Percentiles rank a stretch among this genome's conserved stretches.
Evolutionary conservation across 37 sponge, comb jelly and placozoan species (phyloP).

Genomic region (Agelas oroides): DNA sequence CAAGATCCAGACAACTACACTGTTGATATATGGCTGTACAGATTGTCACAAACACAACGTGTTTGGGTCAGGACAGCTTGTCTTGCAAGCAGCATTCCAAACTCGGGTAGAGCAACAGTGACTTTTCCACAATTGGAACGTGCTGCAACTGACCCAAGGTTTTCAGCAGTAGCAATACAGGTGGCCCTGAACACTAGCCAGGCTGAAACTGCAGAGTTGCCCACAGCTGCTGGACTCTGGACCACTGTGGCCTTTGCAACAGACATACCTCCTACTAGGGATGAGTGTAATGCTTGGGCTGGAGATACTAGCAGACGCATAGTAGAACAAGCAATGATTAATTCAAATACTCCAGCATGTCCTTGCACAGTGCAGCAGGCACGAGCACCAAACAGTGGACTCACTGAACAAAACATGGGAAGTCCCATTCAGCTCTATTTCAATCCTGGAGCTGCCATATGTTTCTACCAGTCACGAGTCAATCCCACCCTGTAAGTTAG

Average conservation of each 20-base stretch:
- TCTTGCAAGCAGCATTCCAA: constrained; percentile 6
- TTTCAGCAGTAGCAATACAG: constrained; percentile 8
- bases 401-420: constrained; percentile 5
- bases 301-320: background rate
- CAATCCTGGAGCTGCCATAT: background rate
- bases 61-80: background rate
- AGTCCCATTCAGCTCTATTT: background rate
- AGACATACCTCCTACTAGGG: too few relatives aligned
- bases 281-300: background rate
- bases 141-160: background rate
- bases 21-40: constrained; percentile 15
- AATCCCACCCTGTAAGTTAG: too few relatives aligned
- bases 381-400: background rate
- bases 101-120: constrained; percentile 17
- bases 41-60: background rate
- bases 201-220: background rate
- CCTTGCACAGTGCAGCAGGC: constrained; percentile 9
- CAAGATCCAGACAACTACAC: background rate
- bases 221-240: too few relatives aligned
- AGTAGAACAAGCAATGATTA: background rate
- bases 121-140: background rate
- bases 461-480: too few relatives aligned
- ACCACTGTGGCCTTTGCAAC: too few relatives aligned
- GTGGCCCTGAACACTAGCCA: constrained; percentile 2
- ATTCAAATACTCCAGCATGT: constrained; percentile 16